A percentile compares a stretch with the other conserved stretches of the same genome.
Evolutionary conservation across 2,888 invertebrate species (phyloP).

Genomic region (Pseudoips prasinana): DNA sequence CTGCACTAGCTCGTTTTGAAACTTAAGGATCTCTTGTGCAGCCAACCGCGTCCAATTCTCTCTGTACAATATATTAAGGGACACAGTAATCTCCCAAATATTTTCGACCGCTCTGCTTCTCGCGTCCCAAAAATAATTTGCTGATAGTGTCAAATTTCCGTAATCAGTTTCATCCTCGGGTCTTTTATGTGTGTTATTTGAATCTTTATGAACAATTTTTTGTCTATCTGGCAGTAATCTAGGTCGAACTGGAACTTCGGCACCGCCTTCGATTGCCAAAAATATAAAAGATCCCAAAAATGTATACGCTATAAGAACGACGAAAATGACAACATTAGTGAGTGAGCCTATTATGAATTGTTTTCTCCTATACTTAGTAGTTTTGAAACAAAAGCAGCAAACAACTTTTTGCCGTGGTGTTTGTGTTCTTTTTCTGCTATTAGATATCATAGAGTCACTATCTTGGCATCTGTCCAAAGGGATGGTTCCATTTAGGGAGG

Average conservation of each 20-base stretch:
- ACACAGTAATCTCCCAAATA: conserved; percentile 95
- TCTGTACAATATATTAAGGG: conserved; percentile 92
- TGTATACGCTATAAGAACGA: conserved; percentile 90
- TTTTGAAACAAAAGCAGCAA: conserved; percentile 81
- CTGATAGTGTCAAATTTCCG: conserved; percentile 65
- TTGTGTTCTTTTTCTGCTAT: conserved; percentile 74
- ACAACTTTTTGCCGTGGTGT: conserved; percentile 76
- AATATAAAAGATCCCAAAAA: conserved; percentile 90
- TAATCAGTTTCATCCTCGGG: conserved; percentile 68
- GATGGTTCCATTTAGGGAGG: conserved; percentile 74
- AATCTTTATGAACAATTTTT: conserved; percentile 76
- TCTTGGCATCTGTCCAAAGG: conserved; percentile 81
- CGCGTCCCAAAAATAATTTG: conserved; percentile 77
- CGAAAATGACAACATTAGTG: conserved; percentile 92
- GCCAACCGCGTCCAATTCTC: conserved; percentile 95
- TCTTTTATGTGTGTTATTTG: conserved; percentile 60
- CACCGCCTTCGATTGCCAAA: conserved; percentile 90
- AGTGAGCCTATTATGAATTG: conserved; percentile 88
- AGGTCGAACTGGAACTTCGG: conserved; percentile 77
- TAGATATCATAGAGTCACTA: conserved; percentile 74
- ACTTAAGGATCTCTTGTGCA: conserved; percentile 88
- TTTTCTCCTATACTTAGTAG: conserved; percentile 77
- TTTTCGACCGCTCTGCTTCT: conserved; percentile 88
- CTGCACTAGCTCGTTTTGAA: conserved; percentile 91
- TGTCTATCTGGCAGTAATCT: conserved; percentile 76